These are phyloP conservation scores for Junonia oenone DNA, from an alignment of 2,888 invertebrate species.

Conservation along the genomic window DNA sequence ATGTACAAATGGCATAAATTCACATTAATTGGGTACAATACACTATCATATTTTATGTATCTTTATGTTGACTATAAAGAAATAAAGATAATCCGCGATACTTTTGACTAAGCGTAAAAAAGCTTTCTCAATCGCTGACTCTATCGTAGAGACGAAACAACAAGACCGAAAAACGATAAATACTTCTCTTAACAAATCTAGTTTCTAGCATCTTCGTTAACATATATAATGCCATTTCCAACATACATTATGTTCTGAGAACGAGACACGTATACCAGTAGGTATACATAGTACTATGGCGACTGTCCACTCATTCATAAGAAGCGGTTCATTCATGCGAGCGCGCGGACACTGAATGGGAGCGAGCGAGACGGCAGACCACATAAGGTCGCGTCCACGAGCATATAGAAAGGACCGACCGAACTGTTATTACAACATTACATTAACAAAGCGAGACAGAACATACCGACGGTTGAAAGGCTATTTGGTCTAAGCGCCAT, in stretches of 20 bases:
- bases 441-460: neutral
- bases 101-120: no score
- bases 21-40: neutral
- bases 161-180: neutral
- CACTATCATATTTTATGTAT: neutral
- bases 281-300: conserved; percentile 71
- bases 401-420: neutral
- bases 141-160: neutral
- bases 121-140: neutral
- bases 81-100: no score
- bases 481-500: no score
- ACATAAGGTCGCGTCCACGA: conserved; percentile 58
- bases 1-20: conserved; percentile 9
- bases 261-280: conserved; percentile 40
- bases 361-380: conserved; percentile 59
- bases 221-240: conserved; percentile 7
- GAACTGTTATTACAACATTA: neutral
- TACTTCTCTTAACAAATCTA: neutral
- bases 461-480: no score
- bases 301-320: conserved; percentile 75
- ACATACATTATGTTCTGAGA: conserved; percentile 2
- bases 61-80: no score
- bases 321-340: conserved; percentile 76
- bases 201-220: neutral
- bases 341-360: conserved; percentile 68